phyloP scores from a whole-genome alignment of 1,140 invertebrate genomes.

The Drosophila athabasca region DNA sequence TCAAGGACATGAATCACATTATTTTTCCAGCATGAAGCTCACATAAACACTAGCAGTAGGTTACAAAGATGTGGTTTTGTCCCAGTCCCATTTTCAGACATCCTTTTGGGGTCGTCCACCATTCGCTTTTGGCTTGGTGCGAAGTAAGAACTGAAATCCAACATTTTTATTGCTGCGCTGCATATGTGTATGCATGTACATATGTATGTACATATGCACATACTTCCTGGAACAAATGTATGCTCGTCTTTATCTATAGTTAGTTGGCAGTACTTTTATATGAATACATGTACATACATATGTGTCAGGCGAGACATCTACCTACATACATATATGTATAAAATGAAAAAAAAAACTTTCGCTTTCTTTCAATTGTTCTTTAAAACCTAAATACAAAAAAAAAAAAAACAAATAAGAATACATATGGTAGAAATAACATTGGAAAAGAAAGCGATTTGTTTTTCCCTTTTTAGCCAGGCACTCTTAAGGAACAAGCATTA shows the following conservation, averaged over 20 bases:
- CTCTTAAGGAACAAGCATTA: constrained; percentile 16
- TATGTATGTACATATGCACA: constrained; percentile 12
- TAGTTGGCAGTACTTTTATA: constrained; percentile 48
- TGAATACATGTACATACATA: constrained; percentile 29
- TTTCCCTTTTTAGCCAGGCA: constrained; percentile 10
- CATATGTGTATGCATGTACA: constrained; percentile 61
- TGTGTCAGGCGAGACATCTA: not conserved
- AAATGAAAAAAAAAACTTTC: constrained; percentile 70
- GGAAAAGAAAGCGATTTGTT: constrained; percentile 47
- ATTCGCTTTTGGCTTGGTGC: constrained; percentile 66
- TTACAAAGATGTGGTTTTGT: constrained; percentile 52
- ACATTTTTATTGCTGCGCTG: constrained; percentile 80
- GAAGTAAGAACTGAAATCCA: constrained; percentile 79
- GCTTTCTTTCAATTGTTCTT: constrained; percentile 79
- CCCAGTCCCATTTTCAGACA: constrained; percentile 33
- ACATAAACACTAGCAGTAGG: constrained; percentile 68
- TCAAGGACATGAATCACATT: constrained; percentile 82
- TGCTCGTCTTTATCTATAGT: constrained; percentile 45
- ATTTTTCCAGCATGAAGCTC: constrained; percentile 76
- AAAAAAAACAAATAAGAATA: constrained; percentile 69
- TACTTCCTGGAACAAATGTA: constrained; percentile 15
- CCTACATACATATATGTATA: constrained; percentile 1
- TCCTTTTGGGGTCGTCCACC: constrained; percentile 62
- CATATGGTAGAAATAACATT: constrained; percentile 52
- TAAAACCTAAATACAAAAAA: constrained; percentile 50